A percentile compares a stretch with the other conserved stretches of the same genome.
Evolutionary conservation across 2,113 vertebrate species (phyloP).

Genomic region (Chamaea fasciata): DNA sequence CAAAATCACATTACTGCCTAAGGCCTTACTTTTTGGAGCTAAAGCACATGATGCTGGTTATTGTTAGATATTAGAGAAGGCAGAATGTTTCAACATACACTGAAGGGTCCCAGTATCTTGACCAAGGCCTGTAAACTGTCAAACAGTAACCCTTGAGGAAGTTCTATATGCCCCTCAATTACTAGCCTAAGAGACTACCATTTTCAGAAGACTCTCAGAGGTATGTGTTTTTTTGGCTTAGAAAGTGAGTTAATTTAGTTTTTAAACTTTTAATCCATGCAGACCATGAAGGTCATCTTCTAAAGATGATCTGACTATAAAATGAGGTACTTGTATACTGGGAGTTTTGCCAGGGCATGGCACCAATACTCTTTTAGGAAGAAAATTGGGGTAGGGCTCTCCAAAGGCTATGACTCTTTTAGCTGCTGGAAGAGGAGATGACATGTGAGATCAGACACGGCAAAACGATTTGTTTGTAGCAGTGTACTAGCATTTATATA

Average conservation of each 20-base stretch:
- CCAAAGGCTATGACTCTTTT: background rate
- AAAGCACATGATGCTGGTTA: background rate
- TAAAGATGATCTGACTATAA: background rate
- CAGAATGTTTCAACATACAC: background rate
- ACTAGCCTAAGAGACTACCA: background rate
- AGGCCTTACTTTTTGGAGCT: background rate
- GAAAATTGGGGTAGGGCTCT: background rate
- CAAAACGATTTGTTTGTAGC: background rate
- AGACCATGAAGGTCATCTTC: background rate
- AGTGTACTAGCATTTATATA: background rate
- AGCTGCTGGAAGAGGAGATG: background rate
- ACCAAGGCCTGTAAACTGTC: background rate
- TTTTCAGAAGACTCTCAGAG: background rate
- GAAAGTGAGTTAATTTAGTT: background rate
- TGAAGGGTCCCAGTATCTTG: background rate
- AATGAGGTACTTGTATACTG: background rate
- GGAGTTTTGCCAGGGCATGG: background rate
- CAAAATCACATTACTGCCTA: background rate
- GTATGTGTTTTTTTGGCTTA: background rate
- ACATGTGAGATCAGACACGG: rapidly evolving
- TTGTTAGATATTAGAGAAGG: background rate
- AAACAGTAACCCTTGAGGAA: background rate
- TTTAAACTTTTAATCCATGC: background rate
- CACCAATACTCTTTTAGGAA: background rate
- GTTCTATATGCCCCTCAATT: background rate